phyloP scores from a whole-genome alignment of 2,888 invertebrate species.

The Lysandra bellargus region DNA sequence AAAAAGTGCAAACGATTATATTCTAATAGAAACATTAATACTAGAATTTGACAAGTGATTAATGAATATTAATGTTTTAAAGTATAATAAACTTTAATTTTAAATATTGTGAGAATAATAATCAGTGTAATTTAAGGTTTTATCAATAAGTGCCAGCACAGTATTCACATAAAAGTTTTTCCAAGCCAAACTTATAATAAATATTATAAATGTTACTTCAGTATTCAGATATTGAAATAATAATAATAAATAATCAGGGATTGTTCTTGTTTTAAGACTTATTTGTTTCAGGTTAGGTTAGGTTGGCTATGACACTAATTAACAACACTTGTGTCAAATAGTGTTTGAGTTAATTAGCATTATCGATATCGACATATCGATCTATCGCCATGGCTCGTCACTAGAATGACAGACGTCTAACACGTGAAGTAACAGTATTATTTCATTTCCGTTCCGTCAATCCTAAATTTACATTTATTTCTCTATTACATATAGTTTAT shows the following conservation, averaged over 20 bases:
- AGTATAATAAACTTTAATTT: not conserved
- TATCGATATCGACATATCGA: not conserved
- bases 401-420: not conserved
- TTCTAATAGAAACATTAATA: not conserved
- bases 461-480: not conserved
- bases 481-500: not conserved
- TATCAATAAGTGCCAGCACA: too few relatives aligned
- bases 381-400: not conserved
- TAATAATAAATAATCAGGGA: too few relatives aligned
- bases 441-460: slow-evolving; percentile 3
- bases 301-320: too few relatives aligned
- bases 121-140: too few relatives aligned
- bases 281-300: not conserved
- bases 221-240: too few relatives aligned
- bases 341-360: not conserved
- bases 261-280: not conserved
- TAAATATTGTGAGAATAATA: too few relatives aligned
- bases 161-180: too few relatives aligned
- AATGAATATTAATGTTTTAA: not conserved
- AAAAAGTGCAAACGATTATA: not conserved
- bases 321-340: not conserved
- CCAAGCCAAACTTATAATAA: too few relatives aligned
- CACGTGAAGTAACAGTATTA: slow-evolving; percentile 24
- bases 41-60: not conserved
- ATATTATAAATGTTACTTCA: too few relatives aligned